Conservation (phyloP, 2,797 vertebrate species). For the Semotilus atromaculatus region DNA sequence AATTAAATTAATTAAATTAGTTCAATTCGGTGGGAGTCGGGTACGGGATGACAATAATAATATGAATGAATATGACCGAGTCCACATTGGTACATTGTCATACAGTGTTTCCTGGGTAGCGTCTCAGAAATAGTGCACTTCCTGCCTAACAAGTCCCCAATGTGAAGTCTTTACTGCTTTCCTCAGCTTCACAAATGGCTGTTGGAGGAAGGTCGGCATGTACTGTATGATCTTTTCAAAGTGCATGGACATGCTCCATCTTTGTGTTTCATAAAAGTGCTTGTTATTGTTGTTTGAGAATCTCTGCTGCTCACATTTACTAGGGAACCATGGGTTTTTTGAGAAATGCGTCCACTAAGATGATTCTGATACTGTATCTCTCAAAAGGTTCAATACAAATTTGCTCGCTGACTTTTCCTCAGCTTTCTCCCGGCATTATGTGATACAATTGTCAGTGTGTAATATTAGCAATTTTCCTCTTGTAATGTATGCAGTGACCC, state of each 20-base stretch:
- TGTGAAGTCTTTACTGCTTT: conserved; percentile 65
- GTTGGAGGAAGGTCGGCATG: conserved; percentile 56
- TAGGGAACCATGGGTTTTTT: neutral
- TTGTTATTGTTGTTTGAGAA: conserved; percentile 29
- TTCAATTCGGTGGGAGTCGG: neutral
- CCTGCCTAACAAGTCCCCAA: conserved; percentile 75
- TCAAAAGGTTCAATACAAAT: conserved; percentile 55
- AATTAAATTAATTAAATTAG: neutral
- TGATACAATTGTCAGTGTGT: conserved; percentile 69
- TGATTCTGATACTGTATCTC: neutral
- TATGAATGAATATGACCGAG: neutral
- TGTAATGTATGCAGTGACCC: conserved; percentile 33
- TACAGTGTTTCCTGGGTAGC: conserved; percentile 27
- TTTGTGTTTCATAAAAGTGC: conserved; percentile 39
- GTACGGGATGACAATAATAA: neutral
- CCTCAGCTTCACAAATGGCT: conserved; percentile 64
- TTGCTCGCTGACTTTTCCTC: conserved; percentile 60
- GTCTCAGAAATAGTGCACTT: conserved; percentile 49
- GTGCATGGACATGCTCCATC: neutral
- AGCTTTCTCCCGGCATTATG: conserved; percentile 64
- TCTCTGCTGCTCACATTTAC: conserved; percentile 28
- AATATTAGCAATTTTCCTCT: conserved; percentile 52
- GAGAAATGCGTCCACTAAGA: neutral
- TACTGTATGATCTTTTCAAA: conserved; percentile 45
- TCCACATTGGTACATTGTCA: conserved; percentile 20